Evolutionary conservation across 2,888 invertebrate species (phyloP), one percentile per base, ranked within the genome.

Genomic region (Gnatocerus cornutus): DNA sequence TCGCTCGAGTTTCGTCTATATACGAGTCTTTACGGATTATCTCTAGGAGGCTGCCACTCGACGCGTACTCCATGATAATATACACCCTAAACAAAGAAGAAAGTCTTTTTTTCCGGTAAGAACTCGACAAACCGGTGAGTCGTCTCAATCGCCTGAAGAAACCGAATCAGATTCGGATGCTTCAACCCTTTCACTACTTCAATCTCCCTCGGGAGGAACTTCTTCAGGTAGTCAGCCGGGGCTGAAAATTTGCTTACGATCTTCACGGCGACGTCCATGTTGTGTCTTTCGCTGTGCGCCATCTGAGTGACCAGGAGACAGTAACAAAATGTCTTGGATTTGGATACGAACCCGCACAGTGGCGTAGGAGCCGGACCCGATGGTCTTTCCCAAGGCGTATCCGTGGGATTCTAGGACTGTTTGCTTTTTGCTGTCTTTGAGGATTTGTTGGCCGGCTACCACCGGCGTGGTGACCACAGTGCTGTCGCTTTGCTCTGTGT

Each of bases 221-320:
- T 94, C 80, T 90, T 91, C 37, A 94, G 86, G 80, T 93, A 93
- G 82, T 94, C 93, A n/a, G 90, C 87, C 0, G 94, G 93, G 1
- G 93, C 93, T 84, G 92, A 92, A 74, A 92, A 90, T 83, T 94
- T 94, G 73, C 93, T 93, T 69, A 94, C 92, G 71, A 94, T 94
- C 88, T 94, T 94, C 67, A 94, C 89, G 33, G 94, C 94, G 53
- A 94, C 94, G 78, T 91, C 88, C 76, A 90, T 89, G 76, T 89
- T 89, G 79, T 93, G 92, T 73, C 90, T 88, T 75, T 91, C 90
- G 68, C 93, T 94, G 76, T 89, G 89, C 7, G 93, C 94, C 74
- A 93, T 89, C 91, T 83, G 72, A 53, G 14, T 21, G 1, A 21
- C 21, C 10, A 14, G 4, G 1, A 16, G 9, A 21, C 14, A 33